These are phyloP conservation scores for Drosophila demipolita DNA, from an alignment of 2,888 invertebrate species.

Conservation along the genomic window DNA sequence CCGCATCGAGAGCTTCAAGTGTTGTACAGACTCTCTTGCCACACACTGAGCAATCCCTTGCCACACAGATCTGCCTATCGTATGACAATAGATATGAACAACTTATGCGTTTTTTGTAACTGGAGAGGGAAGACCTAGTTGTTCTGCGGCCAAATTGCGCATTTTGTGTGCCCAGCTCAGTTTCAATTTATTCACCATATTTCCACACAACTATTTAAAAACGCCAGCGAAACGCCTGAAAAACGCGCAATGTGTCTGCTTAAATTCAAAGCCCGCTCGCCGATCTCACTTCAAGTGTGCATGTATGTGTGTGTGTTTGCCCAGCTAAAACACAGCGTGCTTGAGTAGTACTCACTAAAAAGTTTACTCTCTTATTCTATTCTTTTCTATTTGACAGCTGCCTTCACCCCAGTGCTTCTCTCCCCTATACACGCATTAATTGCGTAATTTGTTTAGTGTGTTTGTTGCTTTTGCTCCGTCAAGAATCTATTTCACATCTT, in stretches of 20 bases:
- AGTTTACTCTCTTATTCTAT: constrained; percentile 31
- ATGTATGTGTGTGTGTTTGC: not conserved
- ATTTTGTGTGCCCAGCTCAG: constrained; percentile 30
- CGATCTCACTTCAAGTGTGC: constrained; percentile 19
- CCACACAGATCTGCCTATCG: constrained; percentile 38
- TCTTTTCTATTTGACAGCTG: not conserved
- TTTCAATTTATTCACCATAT: constrained; percentile 27
- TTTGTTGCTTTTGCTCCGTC: constrained; percentile 26
- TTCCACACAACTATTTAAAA: constrained; percentile 33
- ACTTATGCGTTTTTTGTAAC: constrained; percentile 47
- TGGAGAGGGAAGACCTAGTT: constrained; percentile 64
- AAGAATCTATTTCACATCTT: constrained; percentile 45
- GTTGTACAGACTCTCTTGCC: constrained; percentile 11
- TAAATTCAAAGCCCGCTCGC: constrained; percentile 27
- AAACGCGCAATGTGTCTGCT: constrained; percentile 52
- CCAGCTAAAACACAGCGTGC: constrained; percentile 31
- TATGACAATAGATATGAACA: constrained; percentile 41
- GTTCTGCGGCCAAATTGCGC: constrained; percentile 40
- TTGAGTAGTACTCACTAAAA: constrained; percentile 29
- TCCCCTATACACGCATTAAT: constrained; percentile 29
- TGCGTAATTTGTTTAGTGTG: constrained; percentile 61
- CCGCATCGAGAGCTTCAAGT: constrained; percentile 47
- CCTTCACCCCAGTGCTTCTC: not conserved
- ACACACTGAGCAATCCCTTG: constrained; percentile 36
- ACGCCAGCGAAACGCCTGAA: constrained; percentile 51